Percentiles rank a stretch among this genome's conserved stretches.
These are phyloP conservation scores for Herpetotheres cachinnans DNA, from an alignment of 2,113 vertebrate genomes.

Conservation along the genomic window DNA sequence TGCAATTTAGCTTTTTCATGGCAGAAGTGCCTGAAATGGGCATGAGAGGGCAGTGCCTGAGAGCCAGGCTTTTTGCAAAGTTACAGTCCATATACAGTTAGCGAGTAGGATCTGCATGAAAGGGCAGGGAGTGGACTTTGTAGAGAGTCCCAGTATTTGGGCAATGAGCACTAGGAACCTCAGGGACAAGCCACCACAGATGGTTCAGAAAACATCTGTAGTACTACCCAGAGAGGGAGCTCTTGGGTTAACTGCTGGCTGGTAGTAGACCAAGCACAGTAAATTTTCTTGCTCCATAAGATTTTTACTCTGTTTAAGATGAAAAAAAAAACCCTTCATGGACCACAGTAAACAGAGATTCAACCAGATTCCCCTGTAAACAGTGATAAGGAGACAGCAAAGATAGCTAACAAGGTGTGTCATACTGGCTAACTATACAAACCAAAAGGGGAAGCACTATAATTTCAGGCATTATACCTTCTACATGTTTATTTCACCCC, in stretches of 20 bases:
- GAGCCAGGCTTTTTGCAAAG: neutral
- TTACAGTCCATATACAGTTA: neutral
- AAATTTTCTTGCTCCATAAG: neutral
- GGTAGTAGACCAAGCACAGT: neutral
- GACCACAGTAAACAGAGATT: neutral
- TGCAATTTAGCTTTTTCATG: neutral
- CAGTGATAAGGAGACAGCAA: neutral
- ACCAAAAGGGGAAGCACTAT: neutral
- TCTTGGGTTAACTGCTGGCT: neutral
- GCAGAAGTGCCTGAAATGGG: neutral
- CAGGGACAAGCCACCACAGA: neutral
- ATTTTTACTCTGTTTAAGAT: neutral
- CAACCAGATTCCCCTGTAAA: neutral
- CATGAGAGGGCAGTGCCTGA: neutral
- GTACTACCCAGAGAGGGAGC: neutral
- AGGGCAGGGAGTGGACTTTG: neutral
- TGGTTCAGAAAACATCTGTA: neutral
- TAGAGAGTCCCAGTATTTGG: neutral
- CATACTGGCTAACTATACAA: neutral
- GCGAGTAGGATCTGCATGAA: neutral
- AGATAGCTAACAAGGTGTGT: neutral
- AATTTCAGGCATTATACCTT: neutral
- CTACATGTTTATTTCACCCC: neutral
- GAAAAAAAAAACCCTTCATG: neutral
- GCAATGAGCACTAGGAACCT: neutral